A percentile compares a stretch with the other conserved stretches of the same genome.
phyloP scores from a whole-genome alignment of 2,113 vertebrate genomes.

The Corythaixoides concolor region DNA sequence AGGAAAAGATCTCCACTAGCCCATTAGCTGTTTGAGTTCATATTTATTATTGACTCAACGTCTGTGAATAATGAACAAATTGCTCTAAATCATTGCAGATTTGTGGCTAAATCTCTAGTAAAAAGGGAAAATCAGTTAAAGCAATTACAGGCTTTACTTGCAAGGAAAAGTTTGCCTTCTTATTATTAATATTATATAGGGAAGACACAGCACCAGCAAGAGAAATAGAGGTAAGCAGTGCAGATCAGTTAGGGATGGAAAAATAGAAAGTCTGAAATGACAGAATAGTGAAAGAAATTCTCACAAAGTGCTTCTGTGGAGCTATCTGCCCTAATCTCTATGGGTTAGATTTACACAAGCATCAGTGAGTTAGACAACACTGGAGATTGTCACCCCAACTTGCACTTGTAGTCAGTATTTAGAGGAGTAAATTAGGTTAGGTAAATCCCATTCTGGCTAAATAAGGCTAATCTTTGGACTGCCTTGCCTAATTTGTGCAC shows the following conservation, averaged over 20 bases:
- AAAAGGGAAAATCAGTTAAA: slow-evolving; percentile 18
- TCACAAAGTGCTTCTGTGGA: neutral
- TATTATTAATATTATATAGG: neutral
- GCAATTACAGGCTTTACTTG: slow-evolving; percentile 24
- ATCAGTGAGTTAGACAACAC: accelerated
- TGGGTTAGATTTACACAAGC: neutral
- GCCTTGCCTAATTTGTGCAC: neutral
- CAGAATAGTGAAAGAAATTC: neutral
- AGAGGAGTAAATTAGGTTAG: neutral
- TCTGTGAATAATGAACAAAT: slow-evolving; percentile 53
- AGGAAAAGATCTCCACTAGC: slow-evolving; percentile 47
- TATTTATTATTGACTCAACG: slow-evolving; percentile 54
- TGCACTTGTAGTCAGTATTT: neutral
- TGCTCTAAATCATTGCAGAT: slow-evolving; percentile 32
- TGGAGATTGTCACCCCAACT: neutral
- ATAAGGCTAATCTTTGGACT: neutral
- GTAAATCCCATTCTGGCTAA: neutral
- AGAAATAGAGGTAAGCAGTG: neutral
- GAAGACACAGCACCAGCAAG: neutral
- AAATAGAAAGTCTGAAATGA: neutral
- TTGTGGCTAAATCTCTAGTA: slow-evolving; percentile 10
- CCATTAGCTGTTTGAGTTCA: slow-evolving; percentile 49
- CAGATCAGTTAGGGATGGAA: neutral
- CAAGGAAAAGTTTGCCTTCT: neutral
- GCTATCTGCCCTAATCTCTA: neutral